Percentiles rank a stretch among this genome's conserved stretches.
phyloP scores from a whole-genome alignment of 2,888 invertebrate species.

The Parasteatoda lunata region DNA sequence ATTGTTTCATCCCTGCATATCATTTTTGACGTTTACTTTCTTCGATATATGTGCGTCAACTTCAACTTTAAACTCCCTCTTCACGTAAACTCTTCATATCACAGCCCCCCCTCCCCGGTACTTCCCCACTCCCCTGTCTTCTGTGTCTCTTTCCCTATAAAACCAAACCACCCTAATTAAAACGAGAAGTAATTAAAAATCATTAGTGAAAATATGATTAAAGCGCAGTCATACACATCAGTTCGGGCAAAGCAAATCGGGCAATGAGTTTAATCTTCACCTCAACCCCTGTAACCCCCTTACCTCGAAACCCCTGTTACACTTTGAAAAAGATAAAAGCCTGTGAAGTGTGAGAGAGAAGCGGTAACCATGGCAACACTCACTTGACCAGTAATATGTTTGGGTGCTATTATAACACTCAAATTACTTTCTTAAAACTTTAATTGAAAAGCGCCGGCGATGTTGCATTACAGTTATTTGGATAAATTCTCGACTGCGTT shows the following conservation, averaged over 20 bases:
- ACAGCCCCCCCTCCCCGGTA: slow-evolving; percentile 2
- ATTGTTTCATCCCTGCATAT: neutral
- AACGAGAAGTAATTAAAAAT: slow-evolving; percentile 62
- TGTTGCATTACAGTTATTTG: neutral
- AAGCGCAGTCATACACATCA: slow-evolving; percentile 35
- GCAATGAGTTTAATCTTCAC: slow-evolving; percentile 45
- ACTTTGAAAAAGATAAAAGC: slow-evolving; percentile 35
- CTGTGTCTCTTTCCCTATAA: slow-evolving; percentile 13
- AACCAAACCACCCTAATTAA: slow-evolving; percentile 50
- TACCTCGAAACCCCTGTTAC: neutral
- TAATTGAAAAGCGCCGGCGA: slow-evolving; percentile 30
- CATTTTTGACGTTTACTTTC: neutral
- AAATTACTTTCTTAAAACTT: slow-evolving; percentile 20
- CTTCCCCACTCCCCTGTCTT: neutral
- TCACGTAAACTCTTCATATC: too few species aligned
- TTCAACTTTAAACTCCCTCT: neutral
- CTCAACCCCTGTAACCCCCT: neutral
- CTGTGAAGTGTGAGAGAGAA: neutral
- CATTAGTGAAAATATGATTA: slow-evolving; percentile 66
- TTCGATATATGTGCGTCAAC: neutral
- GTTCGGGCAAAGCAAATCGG: slow-evolving; percentile 2
- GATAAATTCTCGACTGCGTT: too few species aligned
- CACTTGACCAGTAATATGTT: slow-evolving; percentile 36
- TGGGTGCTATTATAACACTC: slow-evolving; percentile 2
- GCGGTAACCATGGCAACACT: slow-evolving; percentile 36